Evolutionary conservation across 2,888 invertebrate genomes (phyloP).

Genomic region (Lasioglossum zephyrum): DNA sequence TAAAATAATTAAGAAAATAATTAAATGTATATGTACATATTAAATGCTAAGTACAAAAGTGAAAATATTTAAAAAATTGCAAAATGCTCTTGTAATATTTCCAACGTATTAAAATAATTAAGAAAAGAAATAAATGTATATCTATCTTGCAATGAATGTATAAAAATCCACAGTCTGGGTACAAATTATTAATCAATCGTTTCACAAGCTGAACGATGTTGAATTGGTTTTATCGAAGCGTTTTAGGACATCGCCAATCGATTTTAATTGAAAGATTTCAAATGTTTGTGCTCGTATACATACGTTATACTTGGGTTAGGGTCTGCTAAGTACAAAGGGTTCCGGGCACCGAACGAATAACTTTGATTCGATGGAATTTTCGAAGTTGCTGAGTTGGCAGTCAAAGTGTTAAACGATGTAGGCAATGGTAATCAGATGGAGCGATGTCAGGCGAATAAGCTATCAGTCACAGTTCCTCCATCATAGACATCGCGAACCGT

Average conservation of each 20-base stretch:
- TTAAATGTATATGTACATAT: no score
- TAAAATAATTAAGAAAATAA: no score
- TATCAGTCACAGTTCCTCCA: neutral
- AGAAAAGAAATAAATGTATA: no score
- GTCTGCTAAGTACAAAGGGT: neutral
- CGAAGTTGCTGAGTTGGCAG: neutral
- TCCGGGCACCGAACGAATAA: neutral
- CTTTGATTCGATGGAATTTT: conserved; percentile 1
- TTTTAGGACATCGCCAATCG: neutral
- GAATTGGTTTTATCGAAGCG: accelerated
- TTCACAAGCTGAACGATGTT: neutral
- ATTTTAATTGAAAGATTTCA: neutral
- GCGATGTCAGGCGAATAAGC: conserved; percentile 5
- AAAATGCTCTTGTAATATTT: no score
- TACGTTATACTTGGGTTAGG: no score
- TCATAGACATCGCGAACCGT: neutral
- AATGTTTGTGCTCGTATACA: no score
- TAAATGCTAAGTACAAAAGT: no score
- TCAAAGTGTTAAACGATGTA: neutral
- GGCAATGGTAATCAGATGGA: neutral
- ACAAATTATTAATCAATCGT: neutral
- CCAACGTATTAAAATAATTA: no score
- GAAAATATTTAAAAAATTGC: no score
- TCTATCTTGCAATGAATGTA: no score
- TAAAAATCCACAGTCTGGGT: no score